These are phyloP conservation scores for Heteropelma amictum DNA, from an alignment of 2,888 invertebrate species.

Conservation along the genomic window DNA sequence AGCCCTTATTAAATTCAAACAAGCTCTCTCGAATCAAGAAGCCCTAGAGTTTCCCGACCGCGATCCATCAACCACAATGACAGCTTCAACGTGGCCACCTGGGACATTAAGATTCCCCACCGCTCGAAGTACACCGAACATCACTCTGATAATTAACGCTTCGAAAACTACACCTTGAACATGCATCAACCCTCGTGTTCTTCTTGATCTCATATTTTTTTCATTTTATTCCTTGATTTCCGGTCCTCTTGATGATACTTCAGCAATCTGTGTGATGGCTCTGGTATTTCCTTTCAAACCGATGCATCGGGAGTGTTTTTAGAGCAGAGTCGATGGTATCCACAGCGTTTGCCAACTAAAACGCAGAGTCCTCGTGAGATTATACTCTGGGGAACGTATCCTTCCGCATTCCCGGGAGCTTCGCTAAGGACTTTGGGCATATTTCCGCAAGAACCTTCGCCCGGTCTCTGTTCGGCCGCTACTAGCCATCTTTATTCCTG, in stretches of 20 bases:
- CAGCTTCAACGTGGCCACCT: slow-evolving; percentile 69
- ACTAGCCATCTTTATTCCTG: slow-evolving; percentile 75
- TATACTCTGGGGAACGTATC: slow-evolving; percentile 56
- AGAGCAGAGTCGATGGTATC: not conserved
- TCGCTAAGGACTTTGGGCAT: slow-evolving; percentile 59
- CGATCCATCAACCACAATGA: slow-evolving; percentile 74
- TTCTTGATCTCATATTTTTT: slow-evolving; percentile 11
- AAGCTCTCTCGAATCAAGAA: slow-evolving; percentile 57
- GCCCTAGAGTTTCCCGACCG: slow-evolving; percentile 41
- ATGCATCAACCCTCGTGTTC: slow-evolving; percentile 65
- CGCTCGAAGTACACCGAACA: slow-evolving; percentile 62
- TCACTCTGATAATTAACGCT: slow-evolving; percentile 72
- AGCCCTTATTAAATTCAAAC: slow-evolving; percentile 74
- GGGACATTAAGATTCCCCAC: slow-evolving; percentile 70
- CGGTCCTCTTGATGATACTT: slow-evolving; percentile 39
- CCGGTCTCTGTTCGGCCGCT: slow-evolving; percentile 55
- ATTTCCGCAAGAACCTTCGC: slow-evolving; percentile 60
- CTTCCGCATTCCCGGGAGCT: slow-evolving; percentile 63
- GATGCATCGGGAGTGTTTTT: too few species aligned
- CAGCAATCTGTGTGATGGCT: too few species aligned
- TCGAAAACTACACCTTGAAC: slow-evolving; percentile 68
- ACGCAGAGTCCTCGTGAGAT: too few species aligned
- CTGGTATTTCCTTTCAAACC: slow-evolving; percentile 20
- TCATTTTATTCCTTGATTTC: slow-evolving; percentile 24
- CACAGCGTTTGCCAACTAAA: too few species aligned